Conservation (phyloP, 2,888 invertebrate genomes). For the Merodon equestris region DNA sequence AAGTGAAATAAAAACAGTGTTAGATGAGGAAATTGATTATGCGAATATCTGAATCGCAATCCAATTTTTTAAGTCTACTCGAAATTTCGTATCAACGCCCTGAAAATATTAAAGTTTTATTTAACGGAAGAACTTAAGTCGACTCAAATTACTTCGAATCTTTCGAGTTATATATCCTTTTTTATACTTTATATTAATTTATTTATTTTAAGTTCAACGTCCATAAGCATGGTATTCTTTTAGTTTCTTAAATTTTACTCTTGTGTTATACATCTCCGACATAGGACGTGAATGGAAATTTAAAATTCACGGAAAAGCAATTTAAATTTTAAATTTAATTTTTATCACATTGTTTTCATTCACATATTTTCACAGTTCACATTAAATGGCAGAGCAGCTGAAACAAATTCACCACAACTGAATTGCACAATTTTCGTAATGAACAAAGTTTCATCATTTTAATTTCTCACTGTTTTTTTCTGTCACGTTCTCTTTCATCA, state of each 20-base stretch:
- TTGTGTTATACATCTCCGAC: constrained; percentile 9
- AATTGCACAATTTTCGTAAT: constrained; percentile 63
- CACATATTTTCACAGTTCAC: constrained; percentile 52
- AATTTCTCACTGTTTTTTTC: constrained; percentile 62
- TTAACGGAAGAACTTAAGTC: constrained; percentile 65
- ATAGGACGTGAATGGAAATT: constrained; percentile 52
- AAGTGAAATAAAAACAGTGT: too few relatives aligned
- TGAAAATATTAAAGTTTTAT: too few relatives aligned
- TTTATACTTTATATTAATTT: constrained; percentile 30
- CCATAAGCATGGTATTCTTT: constrained; percentile 58
- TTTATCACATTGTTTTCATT: constrained; percentile 39
- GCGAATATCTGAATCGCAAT: too few relatives aligned
- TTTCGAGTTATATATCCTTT: constrained; percentile 17
- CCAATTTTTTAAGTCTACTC: too few relatives aligned
- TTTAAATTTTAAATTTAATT: constrained; percentile 11
- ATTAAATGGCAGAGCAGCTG: constrained; percentile 32
- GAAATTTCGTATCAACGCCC: too few relatives aligned
- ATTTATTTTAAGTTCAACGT: constrained; percentile 29
- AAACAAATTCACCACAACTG: constrained; percentile 22
- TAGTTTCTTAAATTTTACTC: constrained; percentile 39
- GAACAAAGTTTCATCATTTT: constrained; percentile 61
- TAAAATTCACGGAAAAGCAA: constrained; percentile 29
- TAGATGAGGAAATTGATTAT: too few relatives aligned
- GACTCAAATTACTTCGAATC: constrained; percentile 60
- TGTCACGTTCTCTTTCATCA: constrained; percentile 62